Evolutionary conservation across 2,888 invertebrate genomes (phyloP).

Genomic region (Gastracanthus pulcherrimus): DNA sequence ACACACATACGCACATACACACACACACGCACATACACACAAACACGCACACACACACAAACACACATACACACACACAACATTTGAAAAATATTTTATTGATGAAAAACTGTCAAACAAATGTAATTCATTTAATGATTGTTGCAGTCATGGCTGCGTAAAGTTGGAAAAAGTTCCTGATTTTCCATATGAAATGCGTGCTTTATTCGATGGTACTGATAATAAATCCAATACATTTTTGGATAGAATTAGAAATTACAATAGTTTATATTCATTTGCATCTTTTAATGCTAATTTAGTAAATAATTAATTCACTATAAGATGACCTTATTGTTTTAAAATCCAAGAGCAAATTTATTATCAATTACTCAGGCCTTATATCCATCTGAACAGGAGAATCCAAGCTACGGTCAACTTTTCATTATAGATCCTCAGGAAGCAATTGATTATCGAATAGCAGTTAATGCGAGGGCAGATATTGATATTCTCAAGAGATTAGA

Average conservation of each 20-base stretch:
- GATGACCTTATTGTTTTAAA: slow-evolving; percentile 54
- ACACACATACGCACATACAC: too few relatives aligned
- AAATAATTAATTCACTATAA: slow-evolving; percentile 46
- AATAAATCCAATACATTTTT: slow-evolving; percentile 19
- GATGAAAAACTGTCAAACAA: slow-evolving; percentile 24
- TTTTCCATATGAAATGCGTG: slow-evolving; percentile 11
- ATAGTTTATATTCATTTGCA: slow-evolving; percentile 43
- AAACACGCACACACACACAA: too few relatives aligned
- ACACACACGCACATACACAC: too few relatives aligned
- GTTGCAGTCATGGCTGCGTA: slow-evolving; percentile 43
- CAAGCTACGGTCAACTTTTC: slow-evolving; percentile 55
- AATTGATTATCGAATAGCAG: neutral
- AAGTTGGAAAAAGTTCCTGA: neutral
- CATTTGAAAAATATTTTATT: slow-evolving; percentile 18
- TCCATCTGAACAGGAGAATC: slow-evolving; percentile 49
- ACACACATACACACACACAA: too few relatives aligned
- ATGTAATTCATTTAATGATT: slow-evolving; percentile 41
- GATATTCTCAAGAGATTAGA: neutral
- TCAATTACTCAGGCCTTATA: slow-evolving; percentile 57
- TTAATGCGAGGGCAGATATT: neutral
- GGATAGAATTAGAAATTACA: slow-evolving; percentile 25
- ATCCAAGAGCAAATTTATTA: slow-evolving; percentile 59
- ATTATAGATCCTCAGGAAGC: slow-evolving; percentile 55
- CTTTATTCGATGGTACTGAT: slow-evolving; percentile 36
- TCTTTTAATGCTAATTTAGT: slow-evolving; percentile 55